Evolutionary conservation across 2,888 invertebrate genomes (phyloP).

Genomic region (Lepidocyrtinus sp.): DNA sequence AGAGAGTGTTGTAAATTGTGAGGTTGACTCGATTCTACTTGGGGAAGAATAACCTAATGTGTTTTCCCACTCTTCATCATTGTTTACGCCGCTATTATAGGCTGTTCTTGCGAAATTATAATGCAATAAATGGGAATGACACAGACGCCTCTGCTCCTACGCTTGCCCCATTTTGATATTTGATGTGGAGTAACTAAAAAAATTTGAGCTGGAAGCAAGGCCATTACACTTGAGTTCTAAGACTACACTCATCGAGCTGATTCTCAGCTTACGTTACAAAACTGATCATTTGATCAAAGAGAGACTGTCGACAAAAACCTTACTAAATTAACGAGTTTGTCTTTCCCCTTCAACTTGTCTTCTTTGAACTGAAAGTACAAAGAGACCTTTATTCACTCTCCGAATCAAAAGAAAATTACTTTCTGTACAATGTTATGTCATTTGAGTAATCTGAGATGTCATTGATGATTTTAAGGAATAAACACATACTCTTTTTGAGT

Average conservation of each 20-base stretch:
- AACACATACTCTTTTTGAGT: too few relatives aligned
- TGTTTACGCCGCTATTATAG: neutral
- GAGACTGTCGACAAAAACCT: neutral
- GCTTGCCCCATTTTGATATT: too few relatives aligned
- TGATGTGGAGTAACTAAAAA: too few relatives aligned
- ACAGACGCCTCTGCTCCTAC: neutral
- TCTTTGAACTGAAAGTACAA: neutral
- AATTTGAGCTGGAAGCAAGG: too few relatives aligned
- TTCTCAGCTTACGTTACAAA: too few relatives aligned
- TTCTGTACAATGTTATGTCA: too few relatives aligned
- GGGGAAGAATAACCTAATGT: slow-evolving; percentile 30
- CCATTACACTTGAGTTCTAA: neutral
- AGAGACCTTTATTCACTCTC: too few relatives aligned
- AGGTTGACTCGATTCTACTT: neutral
- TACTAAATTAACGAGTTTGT: neutral
- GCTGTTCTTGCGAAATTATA: neutral
- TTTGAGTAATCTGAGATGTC: too few relatives aligned
- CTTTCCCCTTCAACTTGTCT: neutral
- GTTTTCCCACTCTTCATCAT: slow-evolving; percentile 11
- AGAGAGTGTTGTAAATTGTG: too few relatives aligned
- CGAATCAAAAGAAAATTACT: too few relatives aligned
- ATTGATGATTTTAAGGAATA: too few relatives aligned
- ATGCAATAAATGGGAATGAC: neutral
- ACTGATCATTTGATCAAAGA: neutral
- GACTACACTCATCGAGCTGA: too few relatives aligned